Evolutionary conservation across 2,113 vertebrate species (phyloP), one percentile per base, ranked within the genome.

Genomic region (Rostratula benghalensis): DNA sequence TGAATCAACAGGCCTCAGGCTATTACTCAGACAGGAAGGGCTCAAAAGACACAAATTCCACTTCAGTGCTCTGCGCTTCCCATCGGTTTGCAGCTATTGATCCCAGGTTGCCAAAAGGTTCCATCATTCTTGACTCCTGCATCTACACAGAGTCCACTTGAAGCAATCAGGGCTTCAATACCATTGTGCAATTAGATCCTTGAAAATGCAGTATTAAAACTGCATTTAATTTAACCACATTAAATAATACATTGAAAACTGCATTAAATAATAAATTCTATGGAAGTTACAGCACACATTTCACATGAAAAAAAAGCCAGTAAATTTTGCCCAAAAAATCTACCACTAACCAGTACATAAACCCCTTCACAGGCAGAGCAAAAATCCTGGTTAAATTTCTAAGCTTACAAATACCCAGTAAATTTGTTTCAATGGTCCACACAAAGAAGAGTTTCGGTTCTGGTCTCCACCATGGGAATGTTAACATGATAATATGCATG

Each of bases 61-160:
- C 63, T 80, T 25, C 37, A 67, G 51, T 7, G 74, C 57, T 39
- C 65, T 61, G 81, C 1, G 4, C 70, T 65, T 90, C 60, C 65
- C 74, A 48, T 69, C 5, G 2, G 48, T 76, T 79, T 85, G 70
- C 87, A 87, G 63, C 53, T 95, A 89, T 79, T 69, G 91, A 93
- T 85, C 61, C 69, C 84, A 65, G 70, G 89, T 93, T 41, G 12
- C 61, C 81, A 57, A 89, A 81, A 92, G 78, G 84, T 95, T 84
- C 89, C 89, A 76, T 82, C 59, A 69, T 25, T 91, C 67, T 45
- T 4, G 18, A 65, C 50, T 92, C 45, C 48, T 68, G 61, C 57
- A 61, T 13, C 61, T 70, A n/a, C n/a, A 65, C 45, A 39, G 50
- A 63, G 78, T 23, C 69, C 2, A 5, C 46, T 28, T 84, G 69